phyloP scores from a whole-genome alignment of 2,888 invertebrate species.

The Embidobia sp. region DNA sequence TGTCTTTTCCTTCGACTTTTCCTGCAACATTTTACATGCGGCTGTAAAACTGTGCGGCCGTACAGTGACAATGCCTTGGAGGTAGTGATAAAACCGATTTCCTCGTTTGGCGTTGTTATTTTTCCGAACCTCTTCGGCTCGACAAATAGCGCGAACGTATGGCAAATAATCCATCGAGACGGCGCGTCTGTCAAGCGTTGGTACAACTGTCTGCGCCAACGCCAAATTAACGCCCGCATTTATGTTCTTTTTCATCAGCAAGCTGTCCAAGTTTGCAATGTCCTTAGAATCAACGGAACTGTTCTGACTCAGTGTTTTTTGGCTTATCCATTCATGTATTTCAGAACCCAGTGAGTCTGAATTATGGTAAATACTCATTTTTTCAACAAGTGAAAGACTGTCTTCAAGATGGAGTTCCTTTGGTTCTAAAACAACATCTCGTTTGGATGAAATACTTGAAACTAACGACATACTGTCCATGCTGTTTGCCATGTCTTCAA shows the following conservation, averaged over 20 bases:
- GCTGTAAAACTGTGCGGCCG: constrained; percentile 72
- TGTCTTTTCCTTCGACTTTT: constrained; percentile 56
- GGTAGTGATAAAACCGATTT: constrained; percentile 90
- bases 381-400: constrained; percentile 80
- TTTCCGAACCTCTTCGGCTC: constrained; percentile 85
- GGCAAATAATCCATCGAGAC: constrained; percentile 88
- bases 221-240: constrained; percentile 72
- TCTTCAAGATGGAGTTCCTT: constrained; percentile 75
- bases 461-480: constrained; percentile 74
- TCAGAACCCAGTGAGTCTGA: constrained; percentile 73
- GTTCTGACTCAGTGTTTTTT: constrained; percentile 27
- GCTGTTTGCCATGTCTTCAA: constrained; percentile 69
- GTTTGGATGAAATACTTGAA: constrained; percentile 70
- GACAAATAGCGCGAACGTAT: constrained; percentile 86
- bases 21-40: constrained; percentile 76
- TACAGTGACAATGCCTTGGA: constrained; percentile 82
- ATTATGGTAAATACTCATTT: constrained; percentile 71
- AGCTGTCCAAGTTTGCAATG: constrained; percentile 19
- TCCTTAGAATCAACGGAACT: constrained; percentile 47
- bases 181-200: constrained; percentile 83
- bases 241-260: constrained; percentile 68
- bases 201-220: constrained; percentile 82
- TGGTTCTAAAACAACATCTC: constrained; percentile 76
- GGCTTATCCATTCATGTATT: constrained; percentile 75
- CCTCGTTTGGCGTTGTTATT: constrained; percentile 85